A percentile compares a stretch with the other conserved stretches of the same genome.
phyloP scores from a whole-genome alignment of 1,140 invertebrate species.

The Halotydeus destructor region DNA sequence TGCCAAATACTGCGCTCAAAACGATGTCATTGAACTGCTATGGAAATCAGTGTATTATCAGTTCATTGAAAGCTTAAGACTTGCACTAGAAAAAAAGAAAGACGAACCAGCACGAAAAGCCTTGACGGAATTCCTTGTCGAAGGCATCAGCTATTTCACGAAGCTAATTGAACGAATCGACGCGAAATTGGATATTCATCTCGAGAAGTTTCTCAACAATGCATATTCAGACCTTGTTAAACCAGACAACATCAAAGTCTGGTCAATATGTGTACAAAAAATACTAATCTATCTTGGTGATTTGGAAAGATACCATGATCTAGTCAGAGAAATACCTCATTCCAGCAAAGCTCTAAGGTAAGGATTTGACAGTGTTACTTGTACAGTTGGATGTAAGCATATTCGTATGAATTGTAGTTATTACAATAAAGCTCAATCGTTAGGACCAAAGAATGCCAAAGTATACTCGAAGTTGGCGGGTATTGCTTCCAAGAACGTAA shows the following conservation, averaged over 20 bases:
- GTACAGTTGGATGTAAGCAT: too few relatives aligned
- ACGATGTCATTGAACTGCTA: conserved; percentile 70
- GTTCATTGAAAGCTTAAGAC: conserved; percentile 57
- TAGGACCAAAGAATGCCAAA: conserved; percentile 80
- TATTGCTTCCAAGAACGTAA: conserved; percentile 65
- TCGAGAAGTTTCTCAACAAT: too few relatives aligned
- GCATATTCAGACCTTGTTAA: too few relatives aligned
- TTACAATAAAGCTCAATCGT: conserved; percentile 78
- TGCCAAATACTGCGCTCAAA: conserved; percentile 62
- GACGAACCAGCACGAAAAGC: too few relatives aligned
- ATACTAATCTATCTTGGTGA: conserved; percentile 57
- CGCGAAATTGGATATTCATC: too few relatives aligned
- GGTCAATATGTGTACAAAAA: conserved; percentile 62
- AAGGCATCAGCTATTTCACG: too few relatives aligned
- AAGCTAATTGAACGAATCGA: too few relatives aligned
- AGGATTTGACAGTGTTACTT: too few relatives aligned
- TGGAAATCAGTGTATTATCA: conserved; percentile 81
- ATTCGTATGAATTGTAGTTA: too few relatives aligned
- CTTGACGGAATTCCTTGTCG: too few relatives aligned
- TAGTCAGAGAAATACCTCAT: conserved; percentile 50
- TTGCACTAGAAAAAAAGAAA: conserved; percentile 32
- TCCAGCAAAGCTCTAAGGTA: conserved; percentile 52
- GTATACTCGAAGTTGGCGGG: conserved; percentile 89
- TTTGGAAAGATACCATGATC: conserved; percentile 66
- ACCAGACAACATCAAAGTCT: conserved; percentile 47